A percentile compares a stretch with the other conserved stretches of the same genome.
These are phyloP conservation scores for Microctonus brassicae DNA, from an alignment of 2,888 invertebrate genomes.

Conservation along the genomic window DNA sequence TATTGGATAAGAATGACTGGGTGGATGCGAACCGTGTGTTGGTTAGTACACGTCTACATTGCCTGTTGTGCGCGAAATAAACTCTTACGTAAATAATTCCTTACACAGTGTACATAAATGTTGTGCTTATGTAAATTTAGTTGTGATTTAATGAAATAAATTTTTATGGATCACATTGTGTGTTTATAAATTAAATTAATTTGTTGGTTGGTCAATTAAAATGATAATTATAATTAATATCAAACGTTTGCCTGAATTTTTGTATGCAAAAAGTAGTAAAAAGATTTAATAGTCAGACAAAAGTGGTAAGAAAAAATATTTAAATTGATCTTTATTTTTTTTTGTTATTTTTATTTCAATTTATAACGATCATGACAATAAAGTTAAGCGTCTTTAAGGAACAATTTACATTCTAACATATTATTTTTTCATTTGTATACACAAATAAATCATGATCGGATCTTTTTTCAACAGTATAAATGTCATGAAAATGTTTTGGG, in stretches of 20 bases:
- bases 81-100: not conserved
- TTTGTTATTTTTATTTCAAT: not conserved
- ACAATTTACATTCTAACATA: not conserved
- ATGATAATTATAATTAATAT: not conserved
- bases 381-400: not conserved
- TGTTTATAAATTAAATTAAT: no score
- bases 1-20: not conserved
- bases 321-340: not conserved
- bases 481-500: not conserved
- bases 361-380: not conserved
- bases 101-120: not conserved
- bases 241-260: not conserved
- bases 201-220: not conserved
- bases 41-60: not conserved
- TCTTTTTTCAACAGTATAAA: not conserved
- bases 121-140: not conserved
- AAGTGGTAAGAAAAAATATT: not conserved
- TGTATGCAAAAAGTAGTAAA: not conserved
- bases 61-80: not conserved
- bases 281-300: not conserved
- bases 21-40: not conserved
- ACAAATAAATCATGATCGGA: not conserved
- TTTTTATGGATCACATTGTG: not conserved
- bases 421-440: not conserved
- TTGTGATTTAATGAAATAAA: not conserved